phyloP scores from a whole-genome alignment of 2,888 invertebrate genomes.

The Amiota minor region DNA sequence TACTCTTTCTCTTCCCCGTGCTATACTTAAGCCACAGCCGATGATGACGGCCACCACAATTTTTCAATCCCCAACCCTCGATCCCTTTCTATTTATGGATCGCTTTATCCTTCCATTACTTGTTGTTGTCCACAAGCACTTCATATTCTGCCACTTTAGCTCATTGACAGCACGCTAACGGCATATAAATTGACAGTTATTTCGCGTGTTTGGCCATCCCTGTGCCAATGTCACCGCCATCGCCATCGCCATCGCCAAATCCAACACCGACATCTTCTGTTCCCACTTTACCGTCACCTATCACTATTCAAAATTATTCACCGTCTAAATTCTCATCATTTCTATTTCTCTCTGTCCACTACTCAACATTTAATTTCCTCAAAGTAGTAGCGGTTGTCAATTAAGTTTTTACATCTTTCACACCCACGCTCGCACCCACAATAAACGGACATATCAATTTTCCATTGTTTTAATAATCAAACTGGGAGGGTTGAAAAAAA shows the following conservation, averaged over 20 bases:
- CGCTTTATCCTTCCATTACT: not conserved
- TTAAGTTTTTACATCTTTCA: not conserved
- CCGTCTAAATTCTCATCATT: not conserved
- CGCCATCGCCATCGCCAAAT: not conserved
- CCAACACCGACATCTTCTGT: not conserved
- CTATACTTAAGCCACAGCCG: too few species aligned
- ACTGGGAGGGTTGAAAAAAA: too few species aligned
- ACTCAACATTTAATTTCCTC: too few species aligned
- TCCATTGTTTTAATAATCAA: too few species aligned
- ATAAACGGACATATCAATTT: too few species aligned
- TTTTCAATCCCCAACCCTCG: too few species aligned
- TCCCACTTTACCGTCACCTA: not conserved
- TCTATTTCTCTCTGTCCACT: too few species aligned
- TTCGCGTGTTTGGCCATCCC: slow-evolving; percentile 38
- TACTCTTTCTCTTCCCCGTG: too few species aligned
- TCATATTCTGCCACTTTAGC: slow-evolving; percentile 42
- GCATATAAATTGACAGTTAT: slow-evolving; percentile 65
- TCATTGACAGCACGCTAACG: slow-evolving; percentile 68
- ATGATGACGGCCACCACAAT: too few species aligned
- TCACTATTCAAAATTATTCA: not conserved
- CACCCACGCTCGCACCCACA: not conserved
- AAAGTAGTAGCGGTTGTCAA: not conserved
- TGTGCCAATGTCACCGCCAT: not conserved
- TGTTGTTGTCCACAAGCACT: slow-evolving; percentile 10
- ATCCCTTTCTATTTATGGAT: not conserved